Conservation (phyloP, 2,888 invertebrate species). For the Carabus problematicus region DNA sequence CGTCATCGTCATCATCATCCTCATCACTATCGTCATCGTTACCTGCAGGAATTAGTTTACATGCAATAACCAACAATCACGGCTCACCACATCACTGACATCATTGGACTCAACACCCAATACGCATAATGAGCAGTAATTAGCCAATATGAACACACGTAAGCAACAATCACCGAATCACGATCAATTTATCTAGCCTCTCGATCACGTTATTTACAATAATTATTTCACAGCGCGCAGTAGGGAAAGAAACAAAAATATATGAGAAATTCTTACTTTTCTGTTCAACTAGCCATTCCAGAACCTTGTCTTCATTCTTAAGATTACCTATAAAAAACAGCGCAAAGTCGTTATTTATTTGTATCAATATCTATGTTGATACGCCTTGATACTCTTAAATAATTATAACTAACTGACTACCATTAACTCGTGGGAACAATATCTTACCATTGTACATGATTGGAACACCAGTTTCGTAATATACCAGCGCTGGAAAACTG, state of each 20-base stretch:
- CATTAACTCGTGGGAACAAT: conserved; percentile 18
- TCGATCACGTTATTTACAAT: too few species aligned
- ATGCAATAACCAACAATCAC: conserved; percentile 42
- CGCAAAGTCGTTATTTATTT: conserved; percentile 38
- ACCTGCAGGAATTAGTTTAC: conserved; percentile 55
- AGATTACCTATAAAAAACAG: conserved; percentile 82
- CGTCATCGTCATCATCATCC: conserved; percentile 59
- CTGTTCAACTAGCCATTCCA: conserved; percentile 94
- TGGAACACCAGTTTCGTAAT: conserved; percentile 92
- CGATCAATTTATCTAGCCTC: conserved; percentile 36
- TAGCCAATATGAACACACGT: neutral
- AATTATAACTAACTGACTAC: conserved; percentile 11
- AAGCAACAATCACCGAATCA: conserved; percentile 43
- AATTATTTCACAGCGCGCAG: conserved; percentile 37
- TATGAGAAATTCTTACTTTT: conserved; percentile 84
- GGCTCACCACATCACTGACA: conserved; percentile 7
- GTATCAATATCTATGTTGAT: neutral
- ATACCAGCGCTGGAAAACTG: conserved; percentile 90
- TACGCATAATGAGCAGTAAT: too few species aligned
- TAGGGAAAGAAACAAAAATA: conserved; percentile 39
- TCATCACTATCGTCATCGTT: conserved; percentile 59
- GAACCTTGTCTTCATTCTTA: conserved; percentile 92
- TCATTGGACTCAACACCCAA: neutral
- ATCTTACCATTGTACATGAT: conserved; percentile 93
- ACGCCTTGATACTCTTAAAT: neutral